Evolutionary conservation across 2,888 invertebrate genomes (phyloP), one percentile per base, ranked within the genome.

Genomic region (Heliothis peltigera): DNA sequence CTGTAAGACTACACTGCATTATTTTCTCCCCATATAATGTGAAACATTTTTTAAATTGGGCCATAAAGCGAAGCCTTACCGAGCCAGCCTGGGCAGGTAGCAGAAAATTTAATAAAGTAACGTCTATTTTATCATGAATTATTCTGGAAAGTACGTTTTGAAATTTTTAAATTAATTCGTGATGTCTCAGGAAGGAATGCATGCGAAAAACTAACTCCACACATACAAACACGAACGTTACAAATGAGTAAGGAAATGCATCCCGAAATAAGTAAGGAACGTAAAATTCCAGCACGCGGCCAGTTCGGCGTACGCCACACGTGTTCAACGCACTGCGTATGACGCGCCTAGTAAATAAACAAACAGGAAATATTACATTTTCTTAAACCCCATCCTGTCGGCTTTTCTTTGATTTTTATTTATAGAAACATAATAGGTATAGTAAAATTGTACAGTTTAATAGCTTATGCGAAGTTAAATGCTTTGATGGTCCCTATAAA

Each of bases 41-140:
- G 84, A 87, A 90, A 88, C 88, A 89, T 89, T 91, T 91, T 91
- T 92, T 90, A 90, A 85, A 93, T 90, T 91, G 90, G 86, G 86
- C 87, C 85, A 92, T 94, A 93, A 93, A 92, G 80, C 84, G 89
- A 86, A 89, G 89, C 87, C 87, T 87, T 83, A 82, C 85, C 84
- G 85, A 86, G 89, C 87, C 83, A 68, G 85, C 86, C 87, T 85
- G 88, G 85, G 86, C 85, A 87, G 82, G 87, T 81, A 84, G 87
- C 81, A 85, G 85, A 82, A 88, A 92, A 90, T 92, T 92, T 93
- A 92, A 93, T 93, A 92, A 92, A 88, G 92, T 88, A 86, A 89
- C 87, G 84, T 87, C 86, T 90, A 89, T 89, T 89, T 90, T 89
- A 88, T 87, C 85, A 85, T 89, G 88, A 91, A 89, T 89, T 90